Evolutionary conservation across 2,888 invertebrate species (phyloP), one percentile per base, ranked within the genome.

Genomic region (Osmoderma eremita): DNA sequence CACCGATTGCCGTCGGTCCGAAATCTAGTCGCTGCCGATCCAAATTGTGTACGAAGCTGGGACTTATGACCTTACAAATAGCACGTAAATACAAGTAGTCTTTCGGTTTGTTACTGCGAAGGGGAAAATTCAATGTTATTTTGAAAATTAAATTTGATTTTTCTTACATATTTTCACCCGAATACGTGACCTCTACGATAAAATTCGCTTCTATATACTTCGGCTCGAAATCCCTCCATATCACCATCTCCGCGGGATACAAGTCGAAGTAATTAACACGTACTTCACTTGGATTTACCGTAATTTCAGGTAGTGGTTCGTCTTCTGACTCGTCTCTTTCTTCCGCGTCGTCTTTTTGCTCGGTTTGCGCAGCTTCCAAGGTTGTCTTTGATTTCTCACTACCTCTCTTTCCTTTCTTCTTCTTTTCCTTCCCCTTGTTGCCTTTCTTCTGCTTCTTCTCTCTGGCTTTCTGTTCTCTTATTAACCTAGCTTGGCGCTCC

Each of bases 21-120:
- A 77, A 77, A 70, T 76, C 73, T n/a, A 77, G 56, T 10, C 71
- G 72, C 51, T 77, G 75, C 6, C 68, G 48, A 6, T 71, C 70
- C 6, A 75, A 68, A 63, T 78, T 75, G 67, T 75, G 76, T 8
- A 75, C 68, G 50, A 78, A 77, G 51, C 73, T 72, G 0, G 78
- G 78, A 42, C 65, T 69, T 12, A 75, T 65, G 2, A 77, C 75
- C 53, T 69, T 72, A 51, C 78, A 78, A 4, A 63, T 56, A 0
- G 75, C 73, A 18, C 69, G 71, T 15, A 78, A 68, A 41, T 69
- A 72, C 0, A 77, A 53, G 17, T 56, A 64, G 39, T 76, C 75
- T 1, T 67, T 54, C 8, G 63, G 50, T 54, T 69, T 70, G 56
- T 30, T 24, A 2, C 70, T 71, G 48, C 24, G 36, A 36, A 13